Evolutionary conservation across 2,797 vertebrate species (phyloP).

Genomic region (Ctenosaura bakeri): DNA sequence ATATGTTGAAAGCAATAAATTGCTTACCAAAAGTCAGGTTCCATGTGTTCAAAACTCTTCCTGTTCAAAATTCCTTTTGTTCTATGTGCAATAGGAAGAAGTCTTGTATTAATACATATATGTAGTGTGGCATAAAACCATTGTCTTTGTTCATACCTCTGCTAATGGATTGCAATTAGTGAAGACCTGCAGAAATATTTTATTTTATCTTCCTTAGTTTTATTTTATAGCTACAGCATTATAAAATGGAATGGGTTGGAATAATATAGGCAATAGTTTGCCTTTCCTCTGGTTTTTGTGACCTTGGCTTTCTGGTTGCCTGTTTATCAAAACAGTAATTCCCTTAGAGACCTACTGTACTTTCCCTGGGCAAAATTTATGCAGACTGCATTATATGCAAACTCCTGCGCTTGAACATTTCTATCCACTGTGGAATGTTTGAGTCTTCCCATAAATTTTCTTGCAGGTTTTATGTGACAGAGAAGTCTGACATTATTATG

Average conservation of each 20-base stretch:
- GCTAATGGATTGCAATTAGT: too few relatives aligned
- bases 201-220: background rate
- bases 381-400: background rate
- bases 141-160: too few relatives aligned
- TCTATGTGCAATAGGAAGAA: too few relatives aligned
- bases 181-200: background rate
- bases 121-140: too few relatives aligned
- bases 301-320: conserved; percentile 16
- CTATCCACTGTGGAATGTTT: too few relatives aligned
- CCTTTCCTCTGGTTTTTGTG: background rate
- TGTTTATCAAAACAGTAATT: background rate
- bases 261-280: background rate
- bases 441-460: fast-evolving
- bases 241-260: background rate
- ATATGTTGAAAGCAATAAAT: too few relatives aligned
- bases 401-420: background rate
- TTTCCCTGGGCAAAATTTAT: background rate
- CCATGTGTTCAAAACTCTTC: too few relatives aligned
- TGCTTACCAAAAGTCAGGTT: too few relatives aligned
- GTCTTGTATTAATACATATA: too few relatives aligned
- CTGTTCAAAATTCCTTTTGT: too few relatives aligned
- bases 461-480: background rate
- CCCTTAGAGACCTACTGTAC: background rate
- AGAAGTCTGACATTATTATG: background rate
- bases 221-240: background rate